phyloP scores from a whole-genome alignment of 2,888 invertebrate genomes.

The Lissocephala sabroskyi region DNA sequence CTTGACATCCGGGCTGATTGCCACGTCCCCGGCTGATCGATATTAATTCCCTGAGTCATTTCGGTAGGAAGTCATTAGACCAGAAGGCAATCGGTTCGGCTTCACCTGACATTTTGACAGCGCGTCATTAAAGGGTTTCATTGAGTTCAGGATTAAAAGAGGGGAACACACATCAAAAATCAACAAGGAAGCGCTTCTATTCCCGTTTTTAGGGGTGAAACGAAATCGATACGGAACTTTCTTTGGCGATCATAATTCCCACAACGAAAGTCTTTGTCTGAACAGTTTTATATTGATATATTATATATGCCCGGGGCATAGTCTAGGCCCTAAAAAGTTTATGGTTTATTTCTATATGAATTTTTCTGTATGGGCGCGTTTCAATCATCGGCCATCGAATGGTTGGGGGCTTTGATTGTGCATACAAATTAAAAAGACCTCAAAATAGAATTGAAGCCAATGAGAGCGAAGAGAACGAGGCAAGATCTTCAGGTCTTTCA shows the following conservation, averaged over 20 bases:
- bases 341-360: too few species aligned
- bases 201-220: too few species aligned
- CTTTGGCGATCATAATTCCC: too few species aligned
- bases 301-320: too few species aligned
- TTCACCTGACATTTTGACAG: conserved; percentile 48
- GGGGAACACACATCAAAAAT: too few species aligned
- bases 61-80: too few species aligned
- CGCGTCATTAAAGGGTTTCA: conserved; percentile 38
- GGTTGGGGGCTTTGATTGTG: conserved; percentile 31
- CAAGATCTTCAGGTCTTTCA: not conserved
- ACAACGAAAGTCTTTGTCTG: too few species aligned
- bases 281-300: too few species aligned
- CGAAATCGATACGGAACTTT: too few species aligned
- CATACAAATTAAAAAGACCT: conserved; percentile 68
- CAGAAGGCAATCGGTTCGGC: conserved; percentile 31
- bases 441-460: conserved; percentile 57
- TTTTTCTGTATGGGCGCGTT: too few species aligned
- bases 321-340: too few species aligned
- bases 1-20: conserved; percentile 10
- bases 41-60: conserved; percentile 26
- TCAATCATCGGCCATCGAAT: conserved; percentile 38
- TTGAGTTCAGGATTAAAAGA: conserved; percentile 21
- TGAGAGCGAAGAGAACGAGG: conserved; percentile 26
- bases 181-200: too few species aligned
- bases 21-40: conserved; percentile 23